Evolutionary conservation across 2,113 vertebrate genomes (phyloP), one percentile per base, ranked within the genome.

Genomic region (Charadrius vociferus): DNA sequence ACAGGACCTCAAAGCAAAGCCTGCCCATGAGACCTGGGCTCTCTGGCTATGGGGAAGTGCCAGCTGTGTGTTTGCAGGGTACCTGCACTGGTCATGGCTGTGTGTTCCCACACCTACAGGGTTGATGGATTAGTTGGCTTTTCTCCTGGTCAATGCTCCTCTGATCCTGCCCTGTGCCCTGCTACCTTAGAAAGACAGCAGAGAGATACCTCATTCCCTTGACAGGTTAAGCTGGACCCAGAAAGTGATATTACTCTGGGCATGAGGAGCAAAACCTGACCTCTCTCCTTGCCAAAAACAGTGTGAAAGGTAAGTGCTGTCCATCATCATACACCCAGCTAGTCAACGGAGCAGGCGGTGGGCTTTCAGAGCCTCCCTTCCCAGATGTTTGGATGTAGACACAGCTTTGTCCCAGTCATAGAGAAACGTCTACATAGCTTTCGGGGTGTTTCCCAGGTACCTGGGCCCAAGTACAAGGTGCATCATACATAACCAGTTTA

Each of bases 321-420:
- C 50, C 27, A 12, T 30, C n/a, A n/a, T 36, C 24, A 32, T 22
- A 30, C 23, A 50, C 21, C 14, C 39, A 85, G 37, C 5, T 21
- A 45, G 17, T 32, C 29, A 50, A 23, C 3, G 2, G 10, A 47
- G 14, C 21, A 36, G 8, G 29, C 0, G 0, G 34, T 29, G 7
- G 39, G 23, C 13, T 66, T 85, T 77, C 37, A 30, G 11, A 8
- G 13, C 6, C 8, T 6, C 8, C 7, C 29, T 8, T 26, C 14
- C 6, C 47, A 49, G 14, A 10, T 21, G 10, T 80, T 79, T 43
- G 39, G 14, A 11, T 55, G 10, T 29, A 34, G 16, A 16, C 12
- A 36, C 14, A 49, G n/a, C 10, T 16, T 66, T 73, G 24, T 90
- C 10, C 26, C 18, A 27, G 7, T 43, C 41, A 59, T 9, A 66